Conservation (phyloP, 2,797 vertebrate species). For the Capromys pilorides region DNA sequence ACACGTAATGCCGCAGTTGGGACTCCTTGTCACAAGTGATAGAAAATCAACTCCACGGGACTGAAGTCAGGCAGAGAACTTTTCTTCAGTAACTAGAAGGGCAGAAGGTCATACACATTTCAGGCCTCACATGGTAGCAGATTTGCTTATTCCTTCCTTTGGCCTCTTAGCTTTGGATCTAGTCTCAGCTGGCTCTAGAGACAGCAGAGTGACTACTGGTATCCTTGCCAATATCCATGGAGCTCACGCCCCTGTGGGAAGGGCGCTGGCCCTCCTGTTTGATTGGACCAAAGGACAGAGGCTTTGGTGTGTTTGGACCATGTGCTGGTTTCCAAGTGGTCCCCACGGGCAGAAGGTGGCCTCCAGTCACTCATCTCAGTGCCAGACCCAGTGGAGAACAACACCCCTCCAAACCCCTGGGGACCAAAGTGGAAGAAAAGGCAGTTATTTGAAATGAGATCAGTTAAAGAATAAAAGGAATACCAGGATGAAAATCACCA, state of each 20-base stretch:
- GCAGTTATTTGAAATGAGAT: conserved; percentile 13
- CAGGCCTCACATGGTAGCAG: not conserved
- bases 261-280: no score
- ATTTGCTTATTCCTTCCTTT: not conserved
- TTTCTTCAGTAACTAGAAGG: not conserved
- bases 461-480: not conserved
- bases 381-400: not conserved
- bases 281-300: not conserved
- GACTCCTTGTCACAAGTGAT: not conserved
- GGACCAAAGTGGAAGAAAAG: not conserved
- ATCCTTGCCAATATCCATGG: not conserved
- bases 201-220: not conserved
- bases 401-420: not conserved
- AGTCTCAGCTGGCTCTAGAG: not conserved
- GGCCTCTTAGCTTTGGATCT: not conserved
- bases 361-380: not conserved
- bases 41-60: not conserved
- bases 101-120: not conserved
- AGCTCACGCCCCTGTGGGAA: not conserved
- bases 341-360: not conserved
- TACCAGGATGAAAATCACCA: not conserved
- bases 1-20: not conserved
- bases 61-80: not conserved
- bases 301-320: not conserved
- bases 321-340: not conserved